Percentiles rank a stretch among this genome's conserved stretches.
Conservation (phyloP, 2,113 vertebrate genomes). For the Leucosticte australis region DNA sequence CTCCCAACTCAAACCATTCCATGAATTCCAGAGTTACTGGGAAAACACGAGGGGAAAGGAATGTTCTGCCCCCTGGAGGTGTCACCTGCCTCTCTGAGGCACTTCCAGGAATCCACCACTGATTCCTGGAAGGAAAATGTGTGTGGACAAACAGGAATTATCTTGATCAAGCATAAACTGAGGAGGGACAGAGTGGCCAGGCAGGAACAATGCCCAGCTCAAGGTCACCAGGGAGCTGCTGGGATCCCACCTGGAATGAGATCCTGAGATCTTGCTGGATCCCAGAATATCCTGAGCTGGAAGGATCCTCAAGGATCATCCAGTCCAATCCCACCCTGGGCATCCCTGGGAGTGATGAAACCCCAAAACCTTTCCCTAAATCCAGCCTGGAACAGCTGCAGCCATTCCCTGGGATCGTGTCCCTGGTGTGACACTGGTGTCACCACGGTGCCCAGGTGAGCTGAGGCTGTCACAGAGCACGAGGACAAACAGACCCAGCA, state of each 20-base stretch:
- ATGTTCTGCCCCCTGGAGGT: background rate
- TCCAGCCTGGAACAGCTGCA: background rate
- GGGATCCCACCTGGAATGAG: background rate
- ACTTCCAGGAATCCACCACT: accelerated
- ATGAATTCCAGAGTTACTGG: background rate
- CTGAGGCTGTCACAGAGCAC: background rate
- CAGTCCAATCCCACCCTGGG: background rate
- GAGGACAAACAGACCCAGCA: background rate
- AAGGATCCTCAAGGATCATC: background rate
- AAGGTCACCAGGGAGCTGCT: accelerated
- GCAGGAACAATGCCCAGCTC: background rate
- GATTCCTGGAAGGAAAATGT: accelerated
- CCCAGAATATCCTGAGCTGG: background rate
- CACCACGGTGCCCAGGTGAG: background rate
- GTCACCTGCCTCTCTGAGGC: background rate
- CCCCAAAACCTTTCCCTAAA: background rate
- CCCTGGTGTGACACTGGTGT: accelerated
- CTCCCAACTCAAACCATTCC: background rate
- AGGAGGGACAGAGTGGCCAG: accelerated
- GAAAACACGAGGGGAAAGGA: background rate
- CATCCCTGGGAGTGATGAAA: background rate
- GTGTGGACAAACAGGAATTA: accelerated
- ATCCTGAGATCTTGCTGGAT: background rate
- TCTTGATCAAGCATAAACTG: background rate
- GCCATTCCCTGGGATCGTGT: background rate